Conservation (phyloP, 2,888 invertebrate species). For the Torymus texanus region DNA sequence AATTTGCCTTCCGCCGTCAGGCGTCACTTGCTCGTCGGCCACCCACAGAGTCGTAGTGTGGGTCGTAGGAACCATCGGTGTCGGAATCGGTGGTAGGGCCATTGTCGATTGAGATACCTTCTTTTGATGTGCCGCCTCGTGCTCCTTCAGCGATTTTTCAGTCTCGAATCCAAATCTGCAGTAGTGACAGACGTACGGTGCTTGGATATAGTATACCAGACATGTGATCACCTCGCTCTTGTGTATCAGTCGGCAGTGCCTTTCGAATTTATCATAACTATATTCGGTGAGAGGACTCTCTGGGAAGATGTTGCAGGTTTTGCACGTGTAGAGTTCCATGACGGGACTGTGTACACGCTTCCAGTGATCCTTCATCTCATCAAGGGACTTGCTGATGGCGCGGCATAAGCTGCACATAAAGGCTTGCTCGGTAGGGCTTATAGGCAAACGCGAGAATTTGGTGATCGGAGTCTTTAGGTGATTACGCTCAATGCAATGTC, state of each 20-base stretch:
- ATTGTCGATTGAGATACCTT: conserved; percentile 5
- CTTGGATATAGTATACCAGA: conserved; percentile 42
- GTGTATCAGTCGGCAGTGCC: conserved; percentile 59
- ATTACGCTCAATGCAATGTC: conserved; percentile 53
- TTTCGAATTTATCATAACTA: conserved; percentile 58
- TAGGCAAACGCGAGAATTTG: conserved; percentile 44
- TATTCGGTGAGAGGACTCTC: conserved; percentile 40
- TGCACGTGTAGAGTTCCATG: conserved; percentile 55
- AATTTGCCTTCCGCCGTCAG: conserved; percentile 46
- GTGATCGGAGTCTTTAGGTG: conserved; percentile 53
- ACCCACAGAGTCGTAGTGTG: conserved; percentile 37
- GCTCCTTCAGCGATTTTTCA: conserved; percentile 55
- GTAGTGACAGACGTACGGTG: conserved; percentile 54
- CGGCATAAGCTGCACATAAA: conserved; percentile 63
- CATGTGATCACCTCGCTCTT: conserved; percentile 26
- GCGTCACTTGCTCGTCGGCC: conserved; percentile 18
- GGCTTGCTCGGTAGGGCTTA: conserved; percentile 29
- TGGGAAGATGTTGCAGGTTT: conserved; percentile 50
- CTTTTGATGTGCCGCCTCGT: conserved; percentile 53
- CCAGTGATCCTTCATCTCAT: conserved; percentile 56
- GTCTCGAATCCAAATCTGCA: conserved; percentile 61
- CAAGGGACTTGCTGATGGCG: conserved; percentile 39
- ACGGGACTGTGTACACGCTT: conserved; percentile 52
- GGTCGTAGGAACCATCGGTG: not conserved
- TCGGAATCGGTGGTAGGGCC: not conserved